phyloP scores from a whole-genome alignment of 2,113 vertebrate genomes.

The Porphyrio hochstetteri region DNA sequence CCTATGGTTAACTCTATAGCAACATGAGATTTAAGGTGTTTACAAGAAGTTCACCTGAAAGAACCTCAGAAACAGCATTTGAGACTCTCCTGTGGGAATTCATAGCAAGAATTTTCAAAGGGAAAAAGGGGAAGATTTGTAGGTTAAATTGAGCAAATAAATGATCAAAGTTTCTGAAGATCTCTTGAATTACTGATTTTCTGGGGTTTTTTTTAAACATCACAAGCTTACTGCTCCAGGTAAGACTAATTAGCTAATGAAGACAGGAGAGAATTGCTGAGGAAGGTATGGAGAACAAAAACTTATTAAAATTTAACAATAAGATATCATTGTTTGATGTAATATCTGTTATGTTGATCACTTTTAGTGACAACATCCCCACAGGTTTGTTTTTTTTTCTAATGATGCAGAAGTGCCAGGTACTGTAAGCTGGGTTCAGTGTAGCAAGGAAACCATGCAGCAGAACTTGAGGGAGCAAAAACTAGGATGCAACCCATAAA shows the following conservation, averaged over 20 bases:
- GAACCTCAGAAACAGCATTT: background rate
- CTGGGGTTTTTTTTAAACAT: background rate
- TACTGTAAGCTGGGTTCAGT: background rate
- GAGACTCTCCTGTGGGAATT: background rate
- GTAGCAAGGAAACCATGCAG: background rate
- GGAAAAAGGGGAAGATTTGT: background rate
- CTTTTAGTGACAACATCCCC: background rate
- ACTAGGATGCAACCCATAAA: background rate
- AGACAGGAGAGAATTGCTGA: background rate
- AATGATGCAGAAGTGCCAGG: background rate
- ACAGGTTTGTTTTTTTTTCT: background rate
- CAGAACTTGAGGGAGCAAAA: background rate
- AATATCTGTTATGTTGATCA: background rate
- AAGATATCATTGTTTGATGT: background rate
- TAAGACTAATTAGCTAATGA: slow-evolving; percentile 8
- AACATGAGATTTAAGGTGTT: background rate
- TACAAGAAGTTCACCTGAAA: background rate
- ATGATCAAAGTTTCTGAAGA: background rate
- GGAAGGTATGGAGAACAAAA: background rate
- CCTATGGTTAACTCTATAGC: background rate
- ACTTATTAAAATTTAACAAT: background rate
- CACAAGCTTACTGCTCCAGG: background rate
- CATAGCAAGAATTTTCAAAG: background rate
- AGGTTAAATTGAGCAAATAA: background rate
- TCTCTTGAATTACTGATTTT: slow-evolving; percentile 1